Base-by-base conservation (phyloP, 1,140 invertebrate genomes). In the Ceratina australensis region DNA sequence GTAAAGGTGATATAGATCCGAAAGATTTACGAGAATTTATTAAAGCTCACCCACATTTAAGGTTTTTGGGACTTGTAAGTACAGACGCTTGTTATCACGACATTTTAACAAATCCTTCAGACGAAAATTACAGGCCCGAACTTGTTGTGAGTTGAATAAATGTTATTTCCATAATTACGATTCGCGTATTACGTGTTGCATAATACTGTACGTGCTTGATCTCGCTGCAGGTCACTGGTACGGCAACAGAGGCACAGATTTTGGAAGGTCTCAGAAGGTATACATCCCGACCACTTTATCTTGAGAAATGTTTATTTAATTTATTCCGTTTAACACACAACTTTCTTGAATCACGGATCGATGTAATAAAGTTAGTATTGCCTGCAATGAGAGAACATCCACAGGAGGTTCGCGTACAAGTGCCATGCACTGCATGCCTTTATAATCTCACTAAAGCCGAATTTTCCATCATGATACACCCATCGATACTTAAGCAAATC, bases 361-460 rank as follows among this genome's bases (percentile, higher is more conserved):
- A 96, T 86, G 94, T 96, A 18, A 95, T 95, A 73, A 92, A 96
- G 92, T 88, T 96, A 69, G 94, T 96, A n/a, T 87, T 97, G 78
- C 93, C 94, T 56, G 93, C 93, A 33, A 96, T 97, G 96, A 93
- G 93, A 86, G 90, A 92, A 26, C 95, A 96, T 91, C 93, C 94
- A 5, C 93, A 93, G 65, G 93, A 94, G 69, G 93, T 95, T 75
- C 93, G 94, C 28, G 95, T 97, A 56, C 96, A 97, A 91, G 95
- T 97, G 94, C 96, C 96, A 56, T 95, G 95, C 12, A 97, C 96
- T 47, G 96, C 96, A 28, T 97, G 96, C 89, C 91, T 97, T 22
- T 97, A 97, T 87, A 97, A 97, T 91, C 93, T 97, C 22, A 96
- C 96, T 1, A 95, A 95, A 86, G 94, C 94, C 20, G 94, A 95